Percentiles rank a stretch among this genome's conserved stretches.
phyloP scores from a whole-genome alignment of 2,113 vertebrate species.

The Symphodus melops region DNA sequence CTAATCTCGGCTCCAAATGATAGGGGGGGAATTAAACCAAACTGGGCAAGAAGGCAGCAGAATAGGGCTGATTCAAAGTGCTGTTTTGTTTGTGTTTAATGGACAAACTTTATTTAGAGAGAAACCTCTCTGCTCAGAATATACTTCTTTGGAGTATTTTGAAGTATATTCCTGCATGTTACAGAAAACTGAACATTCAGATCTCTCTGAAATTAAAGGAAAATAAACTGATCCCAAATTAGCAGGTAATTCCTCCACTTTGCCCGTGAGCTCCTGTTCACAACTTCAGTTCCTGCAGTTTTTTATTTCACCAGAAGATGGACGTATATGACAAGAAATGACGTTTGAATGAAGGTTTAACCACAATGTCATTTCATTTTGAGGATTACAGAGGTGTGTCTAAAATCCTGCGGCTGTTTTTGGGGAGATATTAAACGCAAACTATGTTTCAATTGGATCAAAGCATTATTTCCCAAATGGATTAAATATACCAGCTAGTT shows the following conservation, averaged over 20 bases:
- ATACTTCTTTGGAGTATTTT: not conserved
- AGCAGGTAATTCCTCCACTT: no score
- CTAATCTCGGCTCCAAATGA: constrained; percentile 68
- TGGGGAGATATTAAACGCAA: constrained; percentile 20
- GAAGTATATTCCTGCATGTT: not conserved
- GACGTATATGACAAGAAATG: constrained; percentile 24
- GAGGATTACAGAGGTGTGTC: constrained; percentile 13
- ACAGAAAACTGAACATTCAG: no score
- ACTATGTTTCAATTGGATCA: constrained; percentile 11
- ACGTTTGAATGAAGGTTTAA: not conserved
- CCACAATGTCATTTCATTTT: constrained; percentile 9
- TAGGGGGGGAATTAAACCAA: constrained; percentile 57
- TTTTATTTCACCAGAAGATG: constrained; percentile 32
- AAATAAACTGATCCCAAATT: no score
- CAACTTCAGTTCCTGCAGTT: constrained; percentile 7
- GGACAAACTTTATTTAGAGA: constrained; percentile 27
- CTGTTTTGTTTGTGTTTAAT: constrained; percentile 25
- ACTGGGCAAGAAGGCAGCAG: constrained; percentile 45
- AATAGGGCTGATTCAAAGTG: constrained; percentile 27
- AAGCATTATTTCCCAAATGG: constrained; percentile 38
- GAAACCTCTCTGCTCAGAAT: constrained; percentile 2
- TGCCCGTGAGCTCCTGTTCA: not conserved
- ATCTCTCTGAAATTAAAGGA: no score
- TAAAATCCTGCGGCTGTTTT: constrained; percentile 16
- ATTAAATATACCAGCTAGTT: constrained; percentile 23